A percentile compares a stretch with the other conserved stretches of the same genome.
Conservation (phyloP, 2,888 invertebrate species). For the Poecilobothrus nobilitatus region DNA sequence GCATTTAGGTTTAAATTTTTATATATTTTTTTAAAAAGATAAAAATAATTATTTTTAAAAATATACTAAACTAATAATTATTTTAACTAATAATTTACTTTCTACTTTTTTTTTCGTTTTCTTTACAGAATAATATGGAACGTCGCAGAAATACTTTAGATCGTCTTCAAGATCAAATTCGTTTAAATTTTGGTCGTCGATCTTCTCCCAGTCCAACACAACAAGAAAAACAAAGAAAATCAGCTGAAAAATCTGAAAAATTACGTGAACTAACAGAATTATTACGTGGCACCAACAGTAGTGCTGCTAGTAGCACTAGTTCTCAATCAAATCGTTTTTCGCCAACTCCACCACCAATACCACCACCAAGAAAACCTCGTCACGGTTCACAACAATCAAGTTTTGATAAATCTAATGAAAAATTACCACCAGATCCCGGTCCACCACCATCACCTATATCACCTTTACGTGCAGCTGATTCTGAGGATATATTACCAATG, state of each 20-base stretch:
- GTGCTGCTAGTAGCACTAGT: constrained; percentile 42
- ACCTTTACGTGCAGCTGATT: constrained; percentile 21
- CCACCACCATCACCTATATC: constrained; percentile 7
- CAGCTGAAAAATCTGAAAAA: constrained; percentile 61
- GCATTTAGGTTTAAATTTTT: no score
- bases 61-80: no score
- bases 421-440: constrained; percentile 5
- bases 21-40: no score
- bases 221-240: constrained; percentile 30
- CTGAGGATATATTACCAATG: constrained; percentile 31
- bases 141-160: constrained; percentile 62
- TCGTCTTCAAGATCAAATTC: constrained; percentile 54
- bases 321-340: constrained; percentile 31
- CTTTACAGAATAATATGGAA: constrained; percentile 39
- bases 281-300: constrained; percentile 49
- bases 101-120: constrained; percentile 16
- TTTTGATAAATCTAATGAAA: constrained; percentile 32
- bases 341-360: constrained; percentile 53
- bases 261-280: constrained; percentile 69
- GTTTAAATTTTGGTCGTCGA: constrained; percentile 59
- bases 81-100: no score
- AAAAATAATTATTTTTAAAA: no score
- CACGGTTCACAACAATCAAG: constrained; percentile 45
- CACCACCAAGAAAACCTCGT: constrained; percentile 48
- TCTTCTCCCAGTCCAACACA: constrained; percentile 31